Evolutionary conservation across 37 sponge, comb jelly and placozoan genomes (phyloP).

Genomic region (Haliclona indistincta): DNA sequence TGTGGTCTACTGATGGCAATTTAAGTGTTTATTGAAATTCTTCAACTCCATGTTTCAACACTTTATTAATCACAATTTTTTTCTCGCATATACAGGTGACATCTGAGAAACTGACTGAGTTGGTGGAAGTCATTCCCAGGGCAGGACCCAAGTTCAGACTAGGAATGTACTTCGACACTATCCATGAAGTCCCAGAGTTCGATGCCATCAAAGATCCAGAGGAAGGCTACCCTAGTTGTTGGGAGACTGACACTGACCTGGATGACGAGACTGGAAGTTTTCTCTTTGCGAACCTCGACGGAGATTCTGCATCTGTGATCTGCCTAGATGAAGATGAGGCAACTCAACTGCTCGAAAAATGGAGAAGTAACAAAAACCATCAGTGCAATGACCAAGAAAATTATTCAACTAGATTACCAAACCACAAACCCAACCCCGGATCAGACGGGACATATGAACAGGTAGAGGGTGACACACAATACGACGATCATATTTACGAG

Average conservation of each 20-base stretch:
- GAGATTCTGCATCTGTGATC: conserved; percentile 71
- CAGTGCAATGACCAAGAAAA: no score
- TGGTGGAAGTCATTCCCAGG: conserved; percentile 44
- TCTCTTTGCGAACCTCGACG: conserved; percentile 43
- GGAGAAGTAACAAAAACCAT: background rate
- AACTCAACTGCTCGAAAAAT: background rate
- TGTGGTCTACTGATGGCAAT: no score
- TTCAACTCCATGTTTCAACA: no score
- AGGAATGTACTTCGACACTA: conserved; percentile 78
- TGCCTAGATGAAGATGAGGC: conserved; percentile 48
- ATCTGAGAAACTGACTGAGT: conserved; percentile 50
- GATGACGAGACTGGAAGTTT: conserved; percentile 45
- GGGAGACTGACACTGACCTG: conserved; percentile 52
- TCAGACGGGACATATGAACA: conserved; percentile 38
- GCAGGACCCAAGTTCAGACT: conserved; percentile 65
- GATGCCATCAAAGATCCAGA: conserved; percentile 31
- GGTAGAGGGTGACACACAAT: background rate
- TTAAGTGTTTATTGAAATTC: no score
- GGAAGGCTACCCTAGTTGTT: conserved; percentile 49
- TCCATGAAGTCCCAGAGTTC: conserved; percentile 34
- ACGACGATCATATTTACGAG: conserved; percentile 48
- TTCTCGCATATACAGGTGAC: conserved; percentile 44
- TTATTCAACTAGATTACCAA: background rate
- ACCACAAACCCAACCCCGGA: conserved; percentile 1
- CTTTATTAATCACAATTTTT: no score